Evolutionary conservation across 2,888 invertebrate species (phyloP).

Genomic region (Penaeus monodon): DNA sequence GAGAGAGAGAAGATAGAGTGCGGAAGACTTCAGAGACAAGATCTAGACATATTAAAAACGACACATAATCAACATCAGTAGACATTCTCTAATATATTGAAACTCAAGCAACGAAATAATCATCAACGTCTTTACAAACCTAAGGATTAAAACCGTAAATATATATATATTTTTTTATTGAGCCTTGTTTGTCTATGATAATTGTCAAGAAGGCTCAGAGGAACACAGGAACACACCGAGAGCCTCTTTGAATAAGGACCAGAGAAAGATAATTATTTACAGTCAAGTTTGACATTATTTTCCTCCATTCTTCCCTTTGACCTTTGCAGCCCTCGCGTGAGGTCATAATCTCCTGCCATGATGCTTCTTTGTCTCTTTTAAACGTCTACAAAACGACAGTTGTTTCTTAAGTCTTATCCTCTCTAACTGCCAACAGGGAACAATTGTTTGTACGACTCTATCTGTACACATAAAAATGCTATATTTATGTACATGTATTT

Average conservation of each 20-base stretch:
- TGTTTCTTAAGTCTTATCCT: slow-evolving; percentile 34
- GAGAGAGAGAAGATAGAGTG: neutral
- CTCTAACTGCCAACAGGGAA: slow-evolving; percentile 43
- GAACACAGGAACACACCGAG: slow-evolving; percentile 1
- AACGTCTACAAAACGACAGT: slow-evolving; percentile 43
- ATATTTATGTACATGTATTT: slow-evolving; percentile 48
- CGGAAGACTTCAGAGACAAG: slow-evolving; percentile 17
- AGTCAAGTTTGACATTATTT: neutral
- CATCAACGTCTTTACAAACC: slow-evolving; percentile 4
- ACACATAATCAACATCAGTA: slow-evolving; percentile 38
- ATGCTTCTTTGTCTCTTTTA: slow-evolving; percentile 8
- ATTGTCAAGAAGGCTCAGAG: slow-evolving; percentile 3
- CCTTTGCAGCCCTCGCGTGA: neutral
- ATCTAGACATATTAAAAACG: slow-evolving; percentile 18
- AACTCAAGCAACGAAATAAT: slow-evolving; percentile 1
- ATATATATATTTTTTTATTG: slow-evolving; percentile 6
- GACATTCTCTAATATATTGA: slow-evolving; percentile 25
- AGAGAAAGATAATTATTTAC: slow-evolving; percentile 16
- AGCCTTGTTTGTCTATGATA: slow-evolving; percentile 2
- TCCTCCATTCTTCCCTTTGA: neutral
- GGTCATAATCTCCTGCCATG: neutral
- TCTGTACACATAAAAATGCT: slow-evolving; percentile 55
- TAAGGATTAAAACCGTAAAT: neutral
- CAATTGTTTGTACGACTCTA: slow-evolving; percentile 52
- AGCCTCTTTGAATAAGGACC: slow-evolving; percentile 27